Base-by-base conservation (phyloP, 2,113 vertebrate species). In the Mustelus asterias region DNA sequence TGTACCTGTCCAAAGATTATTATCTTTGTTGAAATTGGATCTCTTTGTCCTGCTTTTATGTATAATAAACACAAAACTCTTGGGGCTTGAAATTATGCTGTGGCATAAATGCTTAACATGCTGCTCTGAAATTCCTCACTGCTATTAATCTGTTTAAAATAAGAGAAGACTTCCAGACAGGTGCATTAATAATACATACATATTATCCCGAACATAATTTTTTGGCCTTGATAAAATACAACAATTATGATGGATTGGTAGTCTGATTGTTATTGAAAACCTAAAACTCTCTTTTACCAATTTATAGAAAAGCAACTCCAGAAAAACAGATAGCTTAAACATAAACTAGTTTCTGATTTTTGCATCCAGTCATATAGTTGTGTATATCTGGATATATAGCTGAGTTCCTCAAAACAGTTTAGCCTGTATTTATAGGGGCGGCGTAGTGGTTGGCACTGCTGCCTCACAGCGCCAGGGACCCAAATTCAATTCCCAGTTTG, bases 1-100 rank as follows among this genome's bases (percentile, higher is more conserved):
- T 93, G 60, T 65, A 65, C 89, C n/a, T 65, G 60, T 65, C 89
- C 33, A 93, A 93, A 93, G 65, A 92, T 63, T 93, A 92, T 92
- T 92, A 63, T n/a, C 88, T 92, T 60, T 58, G 29, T 60, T 92
- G 26, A 92, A n/a, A n/a, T 63, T 37, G 60, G 18, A 93, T 65
- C 60, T 37, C 33, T 93, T 93, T 65, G 80, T 67, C 89, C 89
- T 65, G 80, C 80, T 83, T 83, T 83, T 5, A 41, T 83, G n/a
- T 65, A 93, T 65, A 93, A 93, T 93, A 93, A 65, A 37, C 89
- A 93, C 89, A 93, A 93, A 65, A 37, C 60, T 65, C 33, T 63
- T 65, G 89, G n/a, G 89, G n/a, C 33, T 93, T 93, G 63, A 65
- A 93, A 93, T 37, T 37, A 44, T 93, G 33, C n/a, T 93, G 60